A percentile compares a stretch with the other conserved stretches of the same genome.
Evolutionary conservation across 2,888 invertebrate species (phyloP).

Genomic region (Pseudococcus jackbeardsleyi): DNA sequence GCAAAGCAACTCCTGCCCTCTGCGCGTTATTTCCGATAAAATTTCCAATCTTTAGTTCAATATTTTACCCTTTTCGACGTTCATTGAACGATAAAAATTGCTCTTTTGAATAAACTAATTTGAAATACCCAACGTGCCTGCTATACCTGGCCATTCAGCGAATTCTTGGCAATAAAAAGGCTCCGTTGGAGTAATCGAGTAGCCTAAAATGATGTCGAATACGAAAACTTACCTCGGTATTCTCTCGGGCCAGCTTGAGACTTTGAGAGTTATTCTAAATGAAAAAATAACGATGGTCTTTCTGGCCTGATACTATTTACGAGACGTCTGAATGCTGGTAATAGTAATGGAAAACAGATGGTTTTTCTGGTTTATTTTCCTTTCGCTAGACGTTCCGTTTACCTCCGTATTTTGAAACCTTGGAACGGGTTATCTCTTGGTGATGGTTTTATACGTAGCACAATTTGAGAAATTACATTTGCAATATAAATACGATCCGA

Average conservation of each 20-base stretch:
- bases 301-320: not conserved
- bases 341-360: constrained; percentile 7
- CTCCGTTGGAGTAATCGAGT: not conserved
- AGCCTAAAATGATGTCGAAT: not conserved
- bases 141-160: not conserved
- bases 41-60: not conserved
- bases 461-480: not conserved
- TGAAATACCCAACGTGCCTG: not conserved
- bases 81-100: not conserved
- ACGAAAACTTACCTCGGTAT: not conserved
- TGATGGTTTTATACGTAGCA: not conserved
- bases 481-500: not conserved
- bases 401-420: not conserved
- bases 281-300: constrained; percentile 15
- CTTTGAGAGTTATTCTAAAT: not conserved
- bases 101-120: not conserved
- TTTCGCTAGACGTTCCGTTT: not conserved
- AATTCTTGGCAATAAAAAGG: not conserved
- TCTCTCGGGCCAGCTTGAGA: not conserved
- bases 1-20: not conserved
- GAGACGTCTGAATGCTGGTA: not conserved
- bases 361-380: not conserved
- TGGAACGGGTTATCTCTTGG: not conserved
- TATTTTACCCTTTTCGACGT: not conserved
- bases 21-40: not conserved